These are phyloP conservation scores for Mycalesis mineus DNA, from an alignment of 2,888 invertebrate species.

Conservation along the genomic window DNA sequence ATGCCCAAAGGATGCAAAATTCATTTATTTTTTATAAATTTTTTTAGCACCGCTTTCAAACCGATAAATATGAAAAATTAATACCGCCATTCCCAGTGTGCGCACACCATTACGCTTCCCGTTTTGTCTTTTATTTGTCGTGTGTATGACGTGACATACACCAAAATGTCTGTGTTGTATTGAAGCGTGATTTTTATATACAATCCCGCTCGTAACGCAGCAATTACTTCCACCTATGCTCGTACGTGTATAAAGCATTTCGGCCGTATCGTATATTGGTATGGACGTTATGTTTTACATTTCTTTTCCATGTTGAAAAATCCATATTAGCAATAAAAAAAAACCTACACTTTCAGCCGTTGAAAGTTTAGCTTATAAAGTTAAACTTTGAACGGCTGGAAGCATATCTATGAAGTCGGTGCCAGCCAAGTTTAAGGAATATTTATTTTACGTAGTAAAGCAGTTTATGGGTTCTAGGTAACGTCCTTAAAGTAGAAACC, in stretches of 20 bases:
- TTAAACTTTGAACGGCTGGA: too few relatives aligned
- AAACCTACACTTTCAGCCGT: neutral
- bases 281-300: neutral
- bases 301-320: neutral
- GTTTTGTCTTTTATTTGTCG: neutral
- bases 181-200: slow-evolving; percentile 7
- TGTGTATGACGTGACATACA: neutral
- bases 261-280: neutral
- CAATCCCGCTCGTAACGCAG: slow-evolving; percentile 2
- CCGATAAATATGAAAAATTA: too few relatives aligned
- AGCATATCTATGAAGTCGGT: too few relatives aligned
- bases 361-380: neutral
- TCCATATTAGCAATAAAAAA: neutral
- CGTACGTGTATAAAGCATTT: neutral
- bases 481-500: too few relatives aligned
- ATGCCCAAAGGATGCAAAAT: too few relatives aligned
- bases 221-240: slow-evolving; percentile 12
- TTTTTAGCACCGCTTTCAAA: too few relatives aligned
- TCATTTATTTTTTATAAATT: too few relatives aligned
- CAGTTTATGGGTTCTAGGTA: too few relatives aligned
- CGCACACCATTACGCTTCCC: too few relatives aligned
- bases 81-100: too few relatives aligned
- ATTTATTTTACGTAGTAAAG: too few relatives aligned
- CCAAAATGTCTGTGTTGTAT: neutral
- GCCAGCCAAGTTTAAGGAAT: too few relatives aligned